Conservation (phyloP, 1,140 invertebrate species). For the Zelostemma sp. region DNA sequence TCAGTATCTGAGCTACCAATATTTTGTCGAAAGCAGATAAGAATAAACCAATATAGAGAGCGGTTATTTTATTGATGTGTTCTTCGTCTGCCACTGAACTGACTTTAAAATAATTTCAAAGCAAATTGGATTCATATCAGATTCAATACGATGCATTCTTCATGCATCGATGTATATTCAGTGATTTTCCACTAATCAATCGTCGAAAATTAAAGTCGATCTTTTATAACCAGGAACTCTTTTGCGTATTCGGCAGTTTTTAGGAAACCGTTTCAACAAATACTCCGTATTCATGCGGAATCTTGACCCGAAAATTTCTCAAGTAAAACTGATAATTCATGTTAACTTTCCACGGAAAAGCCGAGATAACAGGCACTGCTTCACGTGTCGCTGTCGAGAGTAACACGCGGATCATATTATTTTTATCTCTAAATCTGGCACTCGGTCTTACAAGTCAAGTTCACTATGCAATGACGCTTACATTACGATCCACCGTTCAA, state of each 20-base stretch:
- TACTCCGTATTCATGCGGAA: too few relatives aligned
- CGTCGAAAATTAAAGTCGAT: too few relatives aligned
- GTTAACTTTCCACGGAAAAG: not conserved
- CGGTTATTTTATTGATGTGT: too few relatives aligned
- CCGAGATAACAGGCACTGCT: not conserved
- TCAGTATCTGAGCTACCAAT: not conserved
- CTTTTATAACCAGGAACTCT: too few relatives aligned
- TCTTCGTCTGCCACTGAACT: too few relatives aligned
- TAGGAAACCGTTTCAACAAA: too few relatives aligned
- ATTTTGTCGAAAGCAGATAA: not conserved
- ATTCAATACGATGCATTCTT: too few relatives aligned
- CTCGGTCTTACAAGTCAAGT: constrained; percentile 19
- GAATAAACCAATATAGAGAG: not conserved
- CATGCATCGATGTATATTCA: too few relatives aligned
- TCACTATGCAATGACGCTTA: not conserved
- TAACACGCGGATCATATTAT: constrained; percentile 12
- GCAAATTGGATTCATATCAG: too few relatives aligned
- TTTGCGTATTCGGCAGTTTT: too few relatives aligned
- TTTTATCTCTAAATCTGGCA: constrained; percentile 24
- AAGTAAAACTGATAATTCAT: not conserved
- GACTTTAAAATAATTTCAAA: too few relatives aligned
- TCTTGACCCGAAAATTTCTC: not conserved
- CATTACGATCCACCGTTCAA: not conserved
- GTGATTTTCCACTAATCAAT: too few relatives aligned
- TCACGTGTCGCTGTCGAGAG: constrained; percentile 10